Base-by-base conservation (phyloP, 92 coral and sea anemone species). In the Galaxea fascicularis region DNA sequence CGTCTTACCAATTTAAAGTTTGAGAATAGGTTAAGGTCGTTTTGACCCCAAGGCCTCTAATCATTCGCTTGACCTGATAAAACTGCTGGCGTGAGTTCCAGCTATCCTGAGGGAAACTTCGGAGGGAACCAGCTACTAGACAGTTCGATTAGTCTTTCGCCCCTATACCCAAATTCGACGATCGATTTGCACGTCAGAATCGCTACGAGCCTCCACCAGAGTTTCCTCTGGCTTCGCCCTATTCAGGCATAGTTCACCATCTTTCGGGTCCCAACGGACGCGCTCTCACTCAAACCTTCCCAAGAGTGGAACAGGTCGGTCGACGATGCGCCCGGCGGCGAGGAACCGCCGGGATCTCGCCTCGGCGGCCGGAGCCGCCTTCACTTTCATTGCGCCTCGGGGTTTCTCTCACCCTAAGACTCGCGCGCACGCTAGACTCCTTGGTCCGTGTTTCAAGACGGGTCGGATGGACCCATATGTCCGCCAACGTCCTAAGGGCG, bases 61-160 rank as follows among this genome's bases (percentile, higher is more conserved):
- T 86, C 92, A 77, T 78, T 86, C 83, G 91, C 86, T 86, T 82
- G 79, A 86, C 93, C 90, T 25, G 93, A 85, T 86, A 76, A 83
- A 88, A 88, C 84, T 83, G 85, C 66, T 44, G 2, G 29, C 16
- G 71, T 54, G 85, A 83, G 85, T 30, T 56, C 91, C 84, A 77
- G 92, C 92, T 89, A 89, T 89, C 92, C 92, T 89, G 92, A 86
- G 85, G 86, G 92, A 83, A 85, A 89, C 86, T 90, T 90, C 90
- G 87, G 80, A 77, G 56, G 87, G 85, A 83, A 84, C 89, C 86
- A 76, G 89, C 87, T 80, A 71, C 87, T 74, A 82, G 88, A 88
- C 63, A 62, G 89, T 83, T 89, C 92, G 92, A 89, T 89, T 69
- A 78, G 92, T 79, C 89, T 89, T 89, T 90, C 93, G 91, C 94